Evolutionary conservation across 2,113 vertebrate species (phyloP).

Genomic region (Orcinus orca): DNA sequence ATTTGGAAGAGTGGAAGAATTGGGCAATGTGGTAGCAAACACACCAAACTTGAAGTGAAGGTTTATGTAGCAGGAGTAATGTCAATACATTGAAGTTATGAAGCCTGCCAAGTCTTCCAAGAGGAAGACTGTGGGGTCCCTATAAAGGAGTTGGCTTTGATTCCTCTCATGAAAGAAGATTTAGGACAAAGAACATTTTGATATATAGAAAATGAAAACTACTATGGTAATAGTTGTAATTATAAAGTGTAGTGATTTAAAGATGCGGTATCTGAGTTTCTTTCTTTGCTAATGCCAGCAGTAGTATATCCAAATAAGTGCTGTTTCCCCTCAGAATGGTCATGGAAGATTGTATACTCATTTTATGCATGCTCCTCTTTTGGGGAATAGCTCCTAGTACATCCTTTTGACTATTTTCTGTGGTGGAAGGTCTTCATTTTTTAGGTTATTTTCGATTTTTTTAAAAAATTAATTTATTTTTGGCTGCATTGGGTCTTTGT

Average conservation of each 20-base stretch:
- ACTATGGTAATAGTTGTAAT: not conserved
- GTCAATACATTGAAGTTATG: not conserved
- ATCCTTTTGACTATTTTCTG: slow-evolving; percentile 42
- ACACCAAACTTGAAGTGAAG: slow-evolving; percentile 9
- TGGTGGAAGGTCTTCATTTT: not conserved
- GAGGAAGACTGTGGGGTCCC: not conserved
- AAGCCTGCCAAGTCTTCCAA: not conserved
- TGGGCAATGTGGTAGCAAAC: slow-evolving; percentile 52
- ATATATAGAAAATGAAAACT: not conserved
- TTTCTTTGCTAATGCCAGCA: slow-evolving; percentile 7
- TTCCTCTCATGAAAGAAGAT: slow-evolving; percentile 10
- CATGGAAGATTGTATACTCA: not conserved
- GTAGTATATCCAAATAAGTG: not conserved
- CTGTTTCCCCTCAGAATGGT: not conserved
- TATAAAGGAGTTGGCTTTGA: not conserved
- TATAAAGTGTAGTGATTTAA: slow-evolving; percentile 11
- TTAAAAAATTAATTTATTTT: no score
- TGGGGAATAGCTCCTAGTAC: not conserved
- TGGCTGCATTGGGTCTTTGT: no score
- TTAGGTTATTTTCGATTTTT: slow-evolving; percentile 2
- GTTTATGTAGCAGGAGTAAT: not conserved
- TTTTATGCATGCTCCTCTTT: not conserved
- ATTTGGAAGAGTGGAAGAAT: slow-evolving; percentile 62
- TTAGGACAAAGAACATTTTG: slow-evolving; percentile 7
- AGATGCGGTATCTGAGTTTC: slow-evolving; percentile 2